phyloP scores from a whole-genome alignment of 2,888 invertebrate species.

The Tanypteryx hageni region DNA sequence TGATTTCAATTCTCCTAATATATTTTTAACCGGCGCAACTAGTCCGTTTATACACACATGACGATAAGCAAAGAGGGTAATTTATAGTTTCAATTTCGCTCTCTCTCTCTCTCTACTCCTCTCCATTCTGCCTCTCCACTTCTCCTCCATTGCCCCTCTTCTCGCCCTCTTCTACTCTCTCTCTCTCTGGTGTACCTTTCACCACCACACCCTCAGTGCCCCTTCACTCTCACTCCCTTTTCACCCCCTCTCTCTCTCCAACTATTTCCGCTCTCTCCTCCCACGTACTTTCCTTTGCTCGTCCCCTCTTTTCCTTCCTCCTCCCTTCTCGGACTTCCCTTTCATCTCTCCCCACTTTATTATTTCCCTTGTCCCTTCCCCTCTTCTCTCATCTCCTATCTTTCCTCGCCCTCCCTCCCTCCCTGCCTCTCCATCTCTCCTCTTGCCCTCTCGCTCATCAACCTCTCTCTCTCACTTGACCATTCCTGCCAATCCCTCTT shows the following conservation, averaged over 20 bases:
- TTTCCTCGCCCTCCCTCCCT: background rate
- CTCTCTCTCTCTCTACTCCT: too few species aligned
- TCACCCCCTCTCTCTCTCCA: background rate
- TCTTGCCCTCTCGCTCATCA: background rate
- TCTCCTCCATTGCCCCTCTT: too few species aligned
- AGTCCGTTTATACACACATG: too few species aligned
- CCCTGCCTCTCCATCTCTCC: background rate
- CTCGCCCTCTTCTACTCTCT: background rate
- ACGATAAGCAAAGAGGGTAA: too few species aligned
- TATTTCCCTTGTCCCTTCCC: background rate
- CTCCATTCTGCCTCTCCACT: too few species aligned
- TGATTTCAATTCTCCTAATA: too few species aligned
- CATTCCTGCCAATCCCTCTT: background rate
- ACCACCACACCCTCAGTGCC: background rate
- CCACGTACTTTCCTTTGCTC: background rate
- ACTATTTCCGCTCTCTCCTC: background rate
- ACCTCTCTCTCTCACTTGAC: background rate
- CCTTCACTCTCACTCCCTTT: background rate
- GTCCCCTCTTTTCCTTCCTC: background rate
- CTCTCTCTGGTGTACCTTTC: background rate
- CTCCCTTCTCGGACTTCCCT: background rate
- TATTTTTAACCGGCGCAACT: too few species aligned
- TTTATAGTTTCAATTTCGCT: too few species aligned
- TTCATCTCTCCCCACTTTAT: slow-evolving; percentile 1
- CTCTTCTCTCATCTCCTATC: background rate